These are phyloP conservation scores for Diplodus sargus DNA, from an alignment of 2,797 vertebrate genomes.

Conservation along the genomic window DNA sequence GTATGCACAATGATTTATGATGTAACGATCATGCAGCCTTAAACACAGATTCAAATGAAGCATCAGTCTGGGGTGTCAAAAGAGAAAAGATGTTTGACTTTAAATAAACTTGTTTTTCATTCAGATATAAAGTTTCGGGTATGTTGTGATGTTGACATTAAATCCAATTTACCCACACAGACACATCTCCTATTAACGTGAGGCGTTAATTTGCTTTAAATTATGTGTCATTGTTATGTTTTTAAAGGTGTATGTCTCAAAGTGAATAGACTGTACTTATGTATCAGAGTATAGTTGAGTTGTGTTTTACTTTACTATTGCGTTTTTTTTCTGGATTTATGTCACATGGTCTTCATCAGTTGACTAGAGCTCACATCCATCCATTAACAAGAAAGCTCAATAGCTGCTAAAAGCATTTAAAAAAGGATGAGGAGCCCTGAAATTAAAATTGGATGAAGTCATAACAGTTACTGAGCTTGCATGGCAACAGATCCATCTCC, in stretches of 20 bases:
- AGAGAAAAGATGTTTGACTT: neutral
- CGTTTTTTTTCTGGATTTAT: neutral
- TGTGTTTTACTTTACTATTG: no score
- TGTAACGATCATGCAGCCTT: neutral
- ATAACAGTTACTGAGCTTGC: neutral
- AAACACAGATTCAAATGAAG: neutral
- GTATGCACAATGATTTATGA: conserved; percentile 5
- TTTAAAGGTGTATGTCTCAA: no score
- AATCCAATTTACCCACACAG: neutral
- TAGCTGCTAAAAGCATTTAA: neutral
- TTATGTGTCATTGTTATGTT: neutral
- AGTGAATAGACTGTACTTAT: no score
- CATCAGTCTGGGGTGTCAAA: neutral
- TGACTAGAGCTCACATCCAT: neutral
- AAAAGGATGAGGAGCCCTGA: neutral
- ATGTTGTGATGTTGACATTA: neutral
- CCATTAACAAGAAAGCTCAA: neutral
- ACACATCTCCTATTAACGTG: neutral
- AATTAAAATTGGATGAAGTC: neutral
- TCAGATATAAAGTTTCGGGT: neutral
- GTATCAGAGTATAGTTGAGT: no score
- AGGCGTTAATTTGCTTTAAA: neutral
- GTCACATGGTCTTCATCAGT: neutral
- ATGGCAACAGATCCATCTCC: neutral
- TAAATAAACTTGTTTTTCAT: neutral